Conservation (phyloP, 1,140 invertebrate genomes). For the Drosophila burlai region DNA sequence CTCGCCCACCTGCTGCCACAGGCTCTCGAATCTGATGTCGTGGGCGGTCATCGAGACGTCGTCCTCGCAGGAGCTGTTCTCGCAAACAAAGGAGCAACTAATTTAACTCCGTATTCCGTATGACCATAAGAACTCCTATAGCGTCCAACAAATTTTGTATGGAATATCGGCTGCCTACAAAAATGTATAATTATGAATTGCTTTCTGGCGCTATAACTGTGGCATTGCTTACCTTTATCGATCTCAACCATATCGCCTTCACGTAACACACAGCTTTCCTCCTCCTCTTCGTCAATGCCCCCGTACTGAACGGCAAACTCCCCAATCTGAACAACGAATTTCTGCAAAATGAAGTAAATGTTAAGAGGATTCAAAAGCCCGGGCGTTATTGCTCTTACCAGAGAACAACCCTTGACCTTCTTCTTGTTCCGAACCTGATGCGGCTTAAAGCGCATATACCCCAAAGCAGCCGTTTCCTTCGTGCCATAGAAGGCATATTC, state of each 20-base stretch:
- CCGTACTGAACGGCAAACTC: too few relatives aligned
- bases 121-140: slow-evolving; percentile 46
- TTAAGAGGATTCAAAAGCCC: too few relatives aligned
- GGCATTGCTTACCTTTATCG: slow-evolving; percentile 41
- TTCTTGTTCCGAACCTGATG: slow-evolving; percentile 10
- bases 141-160: slow-evolving; percentile 48
- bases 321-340: too few relatives aligned
- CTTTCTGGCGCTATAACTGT: too few relatives aligned
- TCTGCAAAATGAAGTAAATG: too few relatives aligned
- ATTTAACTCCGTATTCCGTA: slow-evolving; percentile 36
- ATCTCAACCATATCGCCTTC: slow-evolving; percentile 67
- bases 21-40: slow-evolving; percentile 58
- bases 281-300: too few relatives aligned
- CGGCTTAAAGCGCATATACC: slow-evolving; percentile 68
- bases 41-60: slow-evolving; percentile 40
- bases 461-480: slow-evolving; percentile 34
- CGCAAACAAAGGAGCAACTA: slow-evolving; percentile 53
- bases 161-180: slow-evolving; percentile 47
- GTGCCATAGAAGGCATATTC: slow-evolving; percentile 69
- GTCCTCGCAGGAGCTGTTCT: slow-evolving; percentile 56
- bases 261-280: slow-evolving; percentile 8
- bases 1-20: slow-evolving; percentile 69
- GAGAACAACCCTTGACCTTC: too few relatives aligned
- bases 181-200: background rate
- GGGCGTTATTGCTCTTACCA: too few relatives aligned